These are phyloP conservation scores for Nasonia oneida DNA, from an alignment of 2,888 invertebrate genomes.

Conservation along the genomic window DNA sequence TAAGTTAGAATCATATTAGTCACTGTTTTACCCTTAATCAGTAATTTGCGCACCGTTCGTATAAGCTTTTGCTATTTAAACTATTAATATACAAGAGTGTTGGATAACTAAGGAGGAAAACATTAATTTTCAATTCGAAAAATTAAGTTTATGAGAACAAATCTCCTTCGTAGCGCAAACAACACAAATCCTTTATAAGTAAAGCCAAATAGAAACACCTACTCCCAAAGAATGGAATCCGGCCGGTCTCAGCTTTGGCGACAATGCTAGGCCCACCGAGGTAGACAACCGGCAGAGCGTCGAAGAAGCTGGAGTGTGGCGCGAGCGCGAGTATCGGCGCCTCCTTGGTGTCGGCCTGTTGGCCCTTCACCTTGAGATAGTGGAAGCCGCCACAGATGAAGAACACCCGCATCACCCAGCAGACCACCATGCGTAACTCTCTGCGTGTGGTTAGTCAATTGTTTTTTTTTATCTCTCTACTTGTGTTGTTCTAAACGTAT, in stretches of 20 bases:
- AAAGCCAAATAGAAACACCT: slow-evolving; percentile 77
- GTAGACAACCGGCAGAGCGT: slow-evolving; percentile 90
- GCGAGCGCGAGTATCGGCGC: slow-evolving; percentile 93
- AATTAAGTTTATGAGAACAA: neutral
- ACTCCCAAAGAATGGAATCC: slow-evolving; percentile 95
- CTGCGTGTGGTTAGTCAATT: slow-evolving; percentile 75
- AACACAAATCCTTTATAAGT: neutral
- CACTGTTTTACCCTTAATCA: neutral
- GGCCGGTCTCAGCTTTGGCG: slow-evolving; percentile 91
- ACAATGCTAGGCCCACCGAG: slow-evolving; percentile 94
- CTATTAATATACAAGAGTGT: neutral
- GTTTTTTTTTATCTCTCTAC: slow-evolving; percentile 5
- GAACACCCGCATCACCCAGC: slow-evolving; percentile 86
- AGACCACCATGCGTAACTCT: slow-evolving; percentile 84
- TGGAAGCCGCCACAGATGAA: slow-evolving; percentile 92
- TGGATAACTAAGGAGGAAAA: too few relatives aligned
- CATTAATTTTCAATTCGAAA: too few relatives aligned
- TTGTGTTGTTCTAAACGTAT: neutral
- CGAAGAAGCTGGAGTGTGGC: slow-evolving; percentile 95
- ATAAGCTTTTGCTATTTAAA: neutral
- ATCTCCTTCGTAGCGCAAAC: neutral
- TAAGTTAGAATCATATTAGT: neutral
- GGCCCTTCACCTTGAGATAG: slow-evolving; percentile 88
- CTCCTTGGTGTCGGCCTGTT: slow-evolving; percentile 82
- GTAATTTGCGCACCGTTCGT: neutral